These are phyloP conservation scores for Gymnorhina tibicen DNA, from an alignment of 2,113 vertebrate genomes.

Conservation along the genomic window DNA sequence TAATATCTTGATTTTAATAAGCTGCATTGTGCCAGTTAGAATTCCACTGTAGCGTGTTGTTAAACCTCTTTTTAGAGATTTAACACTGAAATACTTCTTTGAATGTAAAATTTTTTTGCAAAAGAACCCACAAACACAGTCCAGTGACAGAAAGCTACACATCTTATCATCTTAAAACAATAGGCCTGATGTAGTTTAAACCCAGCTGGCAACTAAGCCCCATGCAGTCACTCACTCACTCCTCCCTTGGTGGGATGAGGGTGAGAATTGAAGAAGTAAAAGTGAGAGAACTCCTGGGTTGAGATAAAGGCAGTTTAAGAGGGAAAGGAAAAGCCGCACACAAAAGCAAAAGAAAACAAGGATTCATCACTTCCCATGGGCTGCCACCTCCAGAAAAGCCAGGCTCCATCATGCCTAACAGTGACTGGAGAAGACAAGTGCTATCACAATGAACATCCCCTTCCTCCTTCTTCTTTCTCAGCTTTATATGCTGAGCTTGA, in stretches of 20 bases:
- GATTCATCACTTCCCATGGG: background rate
- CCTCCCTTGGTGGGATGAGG: background rate
- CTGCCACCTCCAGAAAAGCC: background rate
- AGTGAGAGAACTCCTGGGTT: background rate
- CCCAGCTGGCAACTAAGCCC: background rate
- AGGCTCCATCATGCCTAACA: rapidly evolving
- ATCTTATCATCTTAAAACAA: background rate
- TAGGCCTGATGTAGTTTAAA: background rate
- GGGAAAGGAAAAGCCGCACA: background rate
- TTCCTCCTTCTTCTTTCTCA: background rate
- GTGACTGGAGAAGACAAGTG: background rate
- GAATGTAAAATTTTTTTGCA: background rate
- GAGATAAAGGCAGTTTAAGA: background rate
- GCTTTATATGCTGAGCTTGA: background rate
- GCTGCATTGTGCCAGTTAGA: background rate
- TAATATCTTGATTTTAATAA: background rate
- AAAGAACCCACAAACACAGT: background rate
- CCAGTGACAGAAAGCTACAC: background rate
- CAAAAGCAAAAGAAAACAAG: background rate
- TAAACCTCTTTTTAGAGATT: background rate
- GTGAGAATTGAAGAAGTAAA: background rate
- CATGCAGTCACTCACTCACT: background rate
- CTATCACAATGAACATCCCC: background rate
- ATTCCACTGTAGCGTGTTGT: background rate
- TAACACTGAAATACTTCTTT: background rate